A percentile compares a stretch with the other conserved stretches of the same genome.
phyloP scores from a whole-genome alignment of 2,113 vertebrate species.

The Sclerurus mexicanus region DNA sequence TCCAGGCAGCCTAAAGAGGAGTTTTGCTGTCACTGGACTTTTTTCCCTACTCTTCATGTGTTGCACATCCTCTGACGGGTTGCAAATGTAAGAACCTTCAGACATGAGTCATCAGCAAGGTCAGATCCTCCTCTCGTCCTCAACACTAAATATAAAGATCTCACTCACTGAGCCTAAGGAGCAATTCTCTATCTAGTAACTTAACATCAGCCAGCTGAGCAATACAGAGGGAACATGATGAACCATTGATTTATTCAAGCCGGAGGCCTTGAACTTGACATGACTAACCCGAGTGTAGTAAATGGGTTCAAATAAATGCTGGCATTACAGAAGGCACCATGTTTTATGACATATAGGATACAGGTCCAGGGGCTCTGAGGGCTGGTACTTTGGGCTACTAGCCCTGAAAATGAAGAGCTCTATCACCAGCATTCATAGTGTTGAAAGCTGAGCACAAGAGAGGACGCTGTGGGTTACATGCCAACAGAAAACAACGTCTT shows the following conservation, averaged over 20 bases:
- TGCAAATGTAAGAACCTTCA: background rate
- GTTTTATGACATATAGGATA: background rate
- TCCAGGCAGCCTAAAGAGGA: background rate
- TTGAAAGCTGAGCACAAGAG: background rate
- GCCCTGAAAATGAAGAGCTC: background rate
- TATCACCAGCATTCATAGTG: background rate
- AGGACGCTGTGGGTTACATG: background rate
- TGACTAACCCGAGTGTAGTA: background rate
- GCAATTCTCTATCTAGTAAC: background rate
- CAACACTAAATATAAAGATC: background rate
- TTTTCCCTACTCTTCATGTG: background rate
- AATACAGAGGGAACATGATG: background rate
- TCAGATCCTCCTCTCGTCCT: background rate
- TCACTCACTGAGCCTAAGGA: background rate
- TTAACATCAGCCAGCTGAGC: background rate
- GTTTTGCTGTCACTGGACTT: background rate
- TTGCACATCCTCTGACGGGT: background rate
- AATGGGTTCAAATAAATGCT: constrained; percentile 6
- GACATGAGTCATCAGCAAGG: background rate
- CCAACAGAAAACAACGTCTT: background rate
- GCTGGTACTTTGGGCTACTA: background rate
- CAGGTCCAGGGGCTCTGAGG: background rate
- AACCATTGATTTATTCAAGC: constrained; percentile 8
- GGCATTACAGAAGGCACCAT: background rate
- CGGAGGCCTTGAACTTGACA: background rate